Base-by-base conservation (phyloP, 2,888 invertebrate genomes). In the Oconnorella tubifera region DNA sequence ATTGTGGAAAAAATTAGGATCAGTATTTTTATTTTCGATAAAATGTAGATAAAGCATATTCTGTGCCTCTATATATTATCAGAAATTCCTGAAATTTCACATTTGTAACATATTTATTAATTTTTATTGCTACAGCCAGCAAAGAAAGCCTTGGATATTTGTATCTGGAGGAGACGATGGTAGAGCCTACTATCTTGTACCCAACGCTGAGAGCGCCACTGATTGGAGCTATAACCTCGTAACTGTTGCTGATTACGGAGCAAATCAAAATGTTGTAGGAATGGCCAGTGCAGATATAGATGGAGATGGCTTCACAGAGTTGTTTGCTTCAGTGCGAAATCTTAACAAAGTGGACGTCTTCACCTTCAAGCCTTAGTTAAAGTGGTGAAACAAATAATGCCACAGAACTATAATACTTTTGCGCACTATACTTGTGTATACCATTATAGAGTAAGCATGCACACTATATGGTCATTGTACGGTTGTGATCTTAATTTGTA, bases 141-240 rank as follows among this genome's bases (percentile, higher is more conserved):
- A 33, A 48, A 49, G 31, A 6, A 62, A 65, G 48, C 76, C 76
- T 3, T 59, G 65, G 32, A 70, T 78, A n/a, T 53, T 76, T 2
- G n/a, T 78, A 27, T 74, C 76, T 3, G 78, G 78, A 2, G 78
- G 76, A 63, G 77, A 78, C 62, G 75, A 75, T 32, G 78, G 77
- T 0, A 64, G 70, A 31, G 74, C 73, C 0, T 74, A 75, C 59
- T 62, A 71, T 31, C 64, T 76, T 27, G 65, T 66, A 31, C 72
- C 78, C 0, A 31, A 50, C 40, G 67, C 64, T 32, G 59, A 66
- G 32, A 65, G 69, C 28, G 53, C 70, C 3, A 59, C 66, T n/a
- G 68, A 74, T 58, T 78, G 76, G 76, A 60, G 62, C 3, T 77
- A 76, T 64, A 25, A 48, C 19, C n/a, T 23, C 3, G 29, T 19